Base-by-base conservation (phyloP, 2,888 invertebrate genomes). In the Diarsia rubi region DNA sequence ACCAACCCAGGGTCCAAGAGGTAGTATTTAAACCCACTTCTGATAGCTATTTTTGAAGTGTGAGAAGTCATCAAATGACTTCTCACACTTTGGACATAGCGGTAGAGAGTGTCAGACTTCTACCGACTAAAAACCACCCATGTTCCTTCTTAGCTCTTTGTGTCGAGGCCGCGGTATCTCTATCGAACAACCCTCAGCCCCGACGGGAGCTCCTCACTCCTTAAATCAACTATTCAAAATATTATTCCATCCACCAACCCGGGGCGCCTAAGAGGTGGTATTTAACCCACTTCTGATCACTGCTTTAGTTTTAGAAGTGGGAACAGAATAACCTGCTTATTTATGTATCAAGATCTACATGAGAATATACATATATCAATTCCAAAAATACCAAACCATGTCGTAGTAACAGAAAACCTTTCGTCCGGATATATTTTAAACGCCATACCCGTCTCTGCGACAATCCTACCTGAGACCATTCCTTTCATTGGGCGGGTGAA, bases 401-500 rank as follows among this genome's bases (percentile, higher is more conserved):
- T 31, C 19, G 59, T 11, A 31, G 19, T 4, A 31, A 59, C 31
- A 59, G 19, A 27, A 27, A 19, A 59, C 19, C 31, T 59, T 59
- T 31, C n/a, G 27, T n/a, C 14, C 5, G n/a, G n/a, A 45, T 70
- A 37, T 70, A 64, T 64, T 70, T 64, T 49, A 70, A 69, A 70
- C 69, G 49, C 64, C 24, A 31, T 37, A 24, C 47, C 72, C 59
- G 19, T 31, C 31, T 59, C 59, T 19, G 19, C 27, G 59, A 8
- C 42, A 54, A 45, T 54, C 2, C 3, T 45, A 75, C 57, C 52
- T 19, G 16, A 21, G 57, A 8, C 16, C 37, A 52, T 69, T 65
- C 16, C 47, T 49, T 72, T 63, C 66, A 70, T 74, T 72, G 62
- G 57, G n/a, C 37, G 60, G 65, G 68, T 69, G 66, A 75, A 81